phyloP scores from a whole-genome alignment of 2,888 invertebrate genomes.

The Drosophila pullipes region DNA sequence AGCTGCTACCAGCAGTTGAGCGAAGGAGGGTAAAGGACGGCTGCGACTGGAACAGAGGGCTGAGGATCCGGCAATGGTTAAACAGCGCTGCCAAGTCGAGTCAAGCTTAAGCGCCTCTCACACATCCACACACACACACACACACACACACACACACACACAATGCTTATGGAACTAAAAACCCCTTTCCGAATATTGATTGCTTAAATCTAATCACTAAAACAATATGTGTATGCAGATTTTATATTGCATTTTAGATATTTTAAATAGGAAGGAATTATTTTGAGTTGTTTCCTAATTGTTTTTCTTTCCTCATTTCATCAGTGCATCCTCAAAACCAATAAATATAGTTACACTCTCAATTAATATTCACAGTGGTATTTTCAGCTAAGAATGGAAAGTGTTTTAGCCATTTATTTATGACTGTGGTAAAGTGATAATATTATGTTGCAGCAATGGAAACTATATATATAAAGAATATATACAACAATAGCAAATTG shows the following conservation, averaged over 20 bases:
- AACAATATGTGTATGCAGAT: background rate
- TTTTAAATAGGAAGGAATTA: background rate
- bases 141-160: background rate
- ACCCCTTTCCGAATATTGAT: background rate
- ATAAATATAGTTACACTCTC: background rate
- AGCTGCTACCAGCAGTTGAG: conserved; percentile 1
- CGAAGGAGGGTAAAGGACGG: background rate
- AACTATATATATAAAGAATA: background rate
- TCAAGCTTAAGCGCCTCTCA: conserved; percentile 36
- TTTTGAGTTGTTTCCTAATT: background rate
- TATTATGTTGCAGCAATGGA: background rate
- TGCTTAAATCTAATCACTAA: background rate
- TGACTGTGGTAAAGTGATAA: background rate
- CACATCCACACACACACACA: conserved; percentile 5
- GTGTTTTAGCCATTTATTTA: background rate
- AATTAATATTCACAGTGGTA: background rate
- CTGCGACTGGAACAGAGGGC: background rate
- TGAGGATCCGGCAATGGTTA: background rate
- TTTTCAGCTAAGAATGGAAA: background rate
- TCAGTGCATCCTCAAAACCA: background rate
- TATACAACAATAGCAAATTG: background rate
- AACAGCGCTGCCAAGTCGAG: conserved; percentile 27
- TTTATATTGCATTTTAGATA: background rate
- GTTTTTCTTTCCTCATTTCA: background rate
- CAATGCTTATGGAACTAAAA: background rate